Evolutionary conservation across 2,797 vertebrate genomes (phyloP), one percentile per base, ranked within the genome.

Genomic region (Hybognathus amarus): DNA sequence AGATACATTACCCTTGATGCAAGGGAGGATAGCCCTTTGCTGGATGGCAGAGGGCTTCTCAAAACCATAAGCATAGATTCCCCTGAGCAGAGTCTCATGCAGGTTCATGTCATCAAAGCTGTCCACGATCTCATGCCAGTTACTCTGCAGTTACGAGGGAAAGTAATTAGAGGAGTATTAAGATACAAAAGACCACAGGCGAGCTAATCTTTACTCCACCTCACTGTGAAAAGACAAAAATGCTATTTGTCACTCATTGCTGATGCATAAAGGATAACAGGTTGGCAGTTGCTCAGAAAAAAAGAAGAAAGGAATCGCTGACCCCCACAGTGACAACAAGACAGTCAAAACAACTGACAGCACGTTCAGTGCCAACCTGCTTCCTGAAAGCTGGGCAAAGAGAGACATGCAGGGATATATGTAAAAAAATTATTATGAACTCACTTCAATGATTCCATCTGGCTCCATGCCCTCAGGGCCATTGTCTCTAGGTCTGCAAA

Each of bases 41-140:
- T 97, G 97, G 90, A 97, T 97, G 80, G 97, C 97, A 80, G 97
- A 97, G 63, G 97, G 96, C 90, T 97, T 97, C 91, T 97, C 97
- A 86, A 97, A 97, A 94, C 97, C 96, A 90, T 97, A 97, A 73
- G 97, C 96, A 15, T 97, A 97, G 87, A 97, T 97, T 88, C 97
- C 97, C 56, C 96, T 94, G 68, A 97, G 95, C 12, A 97, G 94
- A 33, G 95, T 90, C 87, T 97, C 97, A 0, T 95, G 95, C 83
- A 97, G 92, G 80, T 92, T 96, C 97, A 97, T 97, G 74, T 97
- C 96, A 90, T 97, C 97, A 78, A 97, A 97, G 89, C 96, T 97
- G 90, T 97, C 97, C 79, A 96, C 95, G 52, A 97, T 96, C 90
- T 97, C 94, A 82, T 95, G 95, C 96, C 97, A 97, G 91, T 97